phyloP scores from a whole-genome alignment of 2,888 invertebrate species.

The Lordiphosa andalusiaca region DNA sequence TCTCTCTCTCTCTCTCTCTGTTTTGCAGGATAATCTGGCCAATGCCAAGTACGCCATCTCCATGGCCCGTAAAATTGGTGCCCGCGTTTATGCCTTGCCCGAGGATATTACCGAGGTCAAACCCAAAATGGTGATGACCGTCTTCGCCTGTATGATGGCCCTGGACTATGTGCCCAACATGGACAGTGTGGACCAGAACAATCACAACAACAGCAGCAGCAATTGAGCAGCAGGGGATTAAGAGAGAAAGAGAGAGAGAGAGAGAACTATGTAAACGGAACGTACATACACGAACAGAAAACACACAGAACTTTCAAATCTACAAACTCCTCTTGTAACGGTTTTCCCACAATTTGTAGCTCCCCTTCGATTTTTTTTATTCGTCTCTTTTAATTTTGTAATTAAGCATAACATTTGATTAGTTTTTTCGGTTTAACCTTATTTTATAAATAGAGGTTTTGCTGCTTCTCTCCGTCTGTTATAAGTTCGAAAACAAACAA shows the following conservation, averaged over 20 bases:
- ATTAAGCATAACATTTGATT: conserved; percentile 38
- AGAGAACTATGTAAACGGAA: conserved; percentile 14
- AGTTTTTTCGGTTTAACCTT: conserved; percentile 64
- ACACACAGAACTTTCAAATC: background rate
- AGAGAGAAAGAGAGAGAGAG: no score
- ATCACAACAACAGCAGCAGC: conserved; percentile 56
- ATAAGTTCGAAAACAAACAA: conserved; percentile 23
- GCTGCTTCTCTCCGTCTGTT: conserved; percentile 16
- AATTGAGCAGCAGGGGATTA: conserved; percentile 19
- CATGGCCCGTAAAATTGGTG: conserved; percentile 98
- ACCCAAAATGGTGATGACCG: conserved; percentile 99
- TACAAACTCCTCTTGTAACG: background rate
- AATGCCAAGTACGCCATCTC: conserved; percentile 99
- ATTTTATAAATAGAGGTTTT: conserved; percentile 79
- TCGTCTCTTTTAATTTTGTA: conserved; percentile 36
- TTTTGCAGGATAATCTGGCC: conserved; percentile 91
- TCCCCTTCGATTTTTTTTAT: conserved; percentile 26
- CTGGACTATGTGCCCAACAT: conserved; percentile 95
- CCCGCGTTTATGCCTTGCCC: conserved; percentile 97
- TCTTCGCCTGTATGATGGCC: conserved; percentile 99
- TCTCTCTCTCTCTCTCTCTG: no score
- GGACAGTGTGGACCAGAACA: conserved; percentile 82
- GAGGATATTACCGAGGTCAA: conserved; percentile 99
- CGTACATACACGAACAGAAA: background rate
- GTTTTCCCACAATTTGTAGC: background rate